Percentiles rank a stretch among this genome's conserved stretches.
These are phyloP conservation scores for Mythimna ferrago DNA, from an alignment of 2,888 invertebrate species.

Conservation along the genomic window DNA sequence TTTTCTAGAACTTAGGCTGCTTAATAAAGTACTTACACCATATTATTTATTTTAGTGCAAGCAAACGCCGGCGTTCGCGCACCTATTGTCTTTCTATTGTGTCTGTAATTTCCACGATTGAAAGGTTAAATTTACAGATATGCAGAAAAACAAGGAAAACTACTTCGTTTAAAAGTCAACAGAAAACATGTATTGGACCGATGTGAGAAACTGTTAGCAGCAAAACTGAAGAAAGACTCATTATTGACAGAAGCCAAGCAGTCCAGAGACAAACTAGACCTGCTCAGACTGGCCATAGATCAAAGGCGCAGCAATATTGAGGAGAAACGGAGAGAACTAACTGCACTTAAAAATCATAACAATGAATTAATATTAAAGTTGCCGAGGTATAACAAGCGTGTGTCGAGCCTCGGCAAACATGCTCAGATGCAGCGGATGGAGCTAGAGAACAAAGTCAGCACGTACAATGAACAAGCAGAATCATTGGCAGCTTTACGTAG, in stretches of 20 bases:
- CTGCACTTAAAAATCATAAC: conserved; percentile 77
- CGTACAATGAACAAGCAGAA: conserved; percentile 78
- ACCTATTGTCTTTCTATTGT: no score
- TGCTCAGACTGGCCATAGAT: conserved; percentile 84
- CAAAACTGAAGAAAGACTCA: conserved; percentile 83
- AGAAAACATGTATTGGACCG: conserved; percentile 90
- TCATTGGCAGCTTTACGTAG: conserved; percentile 80
- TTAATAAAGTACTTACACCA: neutral
- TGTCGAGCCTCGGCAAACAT: conserved; percentile 80
- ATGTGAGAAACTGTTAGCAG: conserved; percentile 84
- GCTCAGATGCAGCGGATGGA: conserved; percentile 78
- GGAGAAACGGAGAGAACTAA: conserved; percentile 75
- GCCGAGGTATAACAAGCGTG: conserved; percentile 86
- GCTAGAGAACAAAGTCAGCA: conserved; percentile 76
- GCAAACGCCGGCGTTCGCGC: no score
- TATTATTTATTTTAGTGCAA: neutral
- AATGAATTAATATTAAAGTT: conserved; percentile 81
- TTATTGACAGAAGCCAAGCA: conserved; percentile 83
- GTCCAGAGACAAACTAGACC: conserved; percentile 83
- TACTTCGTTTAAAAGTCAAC: conserved; percentile 90
- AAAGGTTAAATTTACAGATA: conserved; percentile 82
- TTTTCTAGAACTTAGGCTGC: neutral
- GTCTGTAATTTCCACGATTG: no score
- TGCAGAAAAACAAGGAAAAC: conserved; percentile 92
- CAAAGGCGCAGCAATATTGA: conserved; percentile 82